Evolutionary conservation across 2,113 vertebrate species (phyloP).

Genomic region (Spheniscus mendiculus): DNA sequence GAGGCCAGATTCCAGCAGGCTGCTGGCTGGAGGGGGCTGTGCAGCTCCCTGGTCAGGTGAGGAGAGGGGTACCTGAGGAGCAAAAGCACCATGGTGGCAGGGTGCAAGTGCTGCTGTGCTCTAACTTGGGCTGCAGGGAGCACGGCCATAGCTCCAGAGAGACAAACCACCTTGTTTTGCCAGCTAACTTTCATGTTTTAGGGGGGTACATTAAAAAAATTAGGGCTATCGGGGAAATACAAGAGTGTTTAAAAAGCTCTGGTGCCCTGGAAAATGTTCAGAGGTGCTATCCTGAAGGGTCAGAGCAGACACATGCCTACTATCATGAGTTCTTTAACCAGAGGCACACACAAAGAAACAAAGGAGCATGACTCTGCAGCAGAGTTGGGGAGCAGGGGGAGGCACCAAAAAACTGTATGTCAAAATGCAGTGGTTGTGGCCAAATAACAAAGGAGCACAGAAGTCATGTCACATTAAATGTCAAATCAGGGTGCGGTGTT

Average conservation of each 20-base stretch:
- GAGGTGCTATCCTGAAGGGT: neutral
- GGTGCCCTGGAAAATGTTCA: neutral
- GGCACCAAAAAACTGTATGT: too few relatives aligned
- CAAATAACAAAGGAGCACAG: neutral
- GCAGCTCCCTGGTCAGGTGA: neutral
- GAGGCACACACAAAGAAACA: neutral
- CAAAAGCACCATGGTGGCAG: neutral
- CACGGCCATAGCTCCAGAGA: neutral
- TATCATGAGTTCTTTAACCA: neutral
- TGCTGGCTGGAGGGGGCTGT: accelerated
- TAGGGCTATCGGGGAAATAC: neutral
- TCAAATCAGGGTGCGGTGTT: neutral
- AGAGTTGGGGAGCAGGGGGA: neutral
- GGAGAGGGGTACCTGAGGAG: neutral
- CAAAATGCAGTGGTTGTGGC: neutral
- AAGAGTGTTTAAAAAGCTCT: neutral
- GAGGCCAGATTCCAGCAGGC: neutral
- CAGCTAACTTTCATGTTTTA: neutral
- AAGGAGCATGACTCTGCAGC: neutral
- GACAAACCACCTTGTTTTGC: neutral
- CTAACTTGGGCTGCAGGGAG: neutral
- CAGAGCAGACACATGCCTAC: neutral
- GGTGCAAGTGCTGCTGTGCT: neutral
- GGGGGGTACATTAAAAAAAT: neutral
- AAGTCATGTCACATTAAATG: neutral